These are phyloP conservation scores for Urosaurus nigricauda DNA, from an alignment of 2,797 vertebrate genomes.

Conservation along the genomic window DNA sequence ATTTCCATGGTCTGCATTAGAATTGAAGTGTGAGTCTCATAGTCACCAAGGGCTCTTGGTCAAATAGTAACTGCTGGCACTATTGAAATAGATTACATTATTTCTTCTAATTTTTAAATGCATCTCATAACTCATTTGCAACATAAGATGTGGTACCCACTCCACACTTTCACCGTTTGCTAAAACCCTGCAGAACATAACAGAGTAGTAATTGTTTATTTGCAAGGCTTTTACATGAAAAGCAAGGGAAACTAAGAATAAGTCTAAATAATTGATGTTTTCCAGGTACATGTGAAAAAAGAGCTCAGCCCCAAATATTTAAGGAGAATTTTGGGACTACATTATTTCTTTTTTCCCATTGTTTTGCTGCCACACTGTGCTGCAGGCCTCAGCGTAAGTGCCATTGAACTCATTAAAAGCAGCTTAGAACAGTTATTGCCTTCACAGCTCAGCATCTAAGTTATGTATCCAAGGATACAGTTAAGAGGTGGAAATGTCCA, in stretches of 20 bases:
- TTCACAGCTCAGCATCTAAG: not conserved
- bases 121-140: not conserved
- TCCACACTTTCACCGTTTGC: not conserved
- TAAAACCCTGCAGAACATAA: not conserved
- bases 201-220: not conserved
- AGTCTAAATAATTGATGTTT: slow-evolving; percentile 54
- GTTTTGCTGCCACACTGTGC: not conserved
- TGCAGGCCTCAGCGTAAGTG: not conserved
- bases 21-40: not conserved
- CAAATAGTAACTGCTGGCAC: not conserved
- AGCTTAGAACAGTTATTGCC: not conserved
- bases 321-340: not conserved
- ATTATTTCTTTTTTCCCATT: slow-evolving; percentile 32
- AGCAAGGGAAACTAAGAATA: not conserved
- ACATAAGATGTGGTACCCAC: not conserved
- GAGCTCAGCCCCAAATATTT: slow-evolving; percentile 64
- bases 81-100: not conserved
- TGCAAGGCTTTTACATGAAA: not conserved
- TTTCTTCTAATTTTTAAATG: not conserved
- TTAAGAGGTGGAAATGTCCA: slow-evolving; percentile 17
- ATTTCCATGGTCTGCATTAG: not conserved
- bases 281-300: slow-evolving; percentile 70
- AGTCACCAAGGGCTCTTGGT: not conserved
- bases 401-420: not conserved
- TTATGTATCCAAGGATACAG: not conserved